phyloP scores from a whole-genome alignment of 1,140 invertebrate species.

The Nebria ingens region DNA sequence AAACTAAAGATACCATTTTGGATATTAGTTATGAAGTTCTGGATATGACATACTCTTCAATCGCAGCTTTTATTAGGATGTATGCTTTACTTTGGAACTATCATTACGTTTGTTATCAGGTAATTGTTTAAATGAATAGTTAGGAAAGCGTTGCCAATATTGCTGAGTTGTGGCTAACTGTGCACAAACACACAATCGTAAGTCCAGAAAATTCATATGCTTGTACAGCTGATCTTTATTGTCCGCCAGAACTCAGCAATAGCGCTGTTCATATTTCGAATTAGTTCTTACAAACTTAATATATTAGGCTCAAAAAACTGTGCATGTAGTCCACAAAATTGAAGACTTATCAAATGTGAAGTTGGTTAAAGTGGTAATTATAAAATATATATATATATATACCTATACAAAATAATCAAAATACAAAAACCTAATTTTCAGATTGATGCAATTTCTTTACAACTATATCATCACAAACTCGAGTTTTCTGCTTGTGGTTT shows the following conservation, averaged over 20 bases:
- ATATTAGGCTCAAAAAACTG: not conserved
- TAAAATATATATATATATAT: too few species aligned
- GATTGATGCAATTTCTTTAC: constrained; percentile 14
- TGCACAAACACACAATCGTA: too few species aligned
- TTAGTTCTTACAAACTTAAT: too few species aligned
- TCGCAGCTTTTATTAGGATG: not conserved
- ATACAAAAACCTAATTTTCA: constrained; percentile 10
- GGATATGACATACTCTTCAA: not conserved
- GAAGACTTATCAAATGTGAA: not conserved
- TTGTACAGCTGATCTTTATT: too few species aligned
- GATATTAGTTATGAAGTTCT: not conserved
- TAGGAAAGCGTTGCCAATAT: too few species aligned
- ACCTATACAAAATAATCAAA: too few species aligned
- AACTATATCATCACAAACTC: constrained; percentile 18
- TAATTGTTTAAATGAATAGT: not conserved
- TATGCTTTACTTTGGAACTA: not conserved
- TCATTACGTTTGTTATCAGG: not conserved
- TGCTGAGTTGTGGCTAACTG: too few species aligned
- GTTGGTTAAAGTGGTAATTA: not conserved
- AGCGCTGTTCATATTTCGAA: too few species aligned
- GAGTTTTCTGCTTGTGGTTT: constrained; percentile 17
- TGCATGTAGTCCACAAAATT: not conserved
- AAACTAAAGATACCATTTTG: not conserved
- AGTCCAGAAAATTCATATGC: too few species aligned
- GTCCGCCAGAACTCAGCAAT: too few species aligned